Base-by-base conservation (phyloP, 1,140 invertebrate genomes). In the Cephus cinctus region DNA sequence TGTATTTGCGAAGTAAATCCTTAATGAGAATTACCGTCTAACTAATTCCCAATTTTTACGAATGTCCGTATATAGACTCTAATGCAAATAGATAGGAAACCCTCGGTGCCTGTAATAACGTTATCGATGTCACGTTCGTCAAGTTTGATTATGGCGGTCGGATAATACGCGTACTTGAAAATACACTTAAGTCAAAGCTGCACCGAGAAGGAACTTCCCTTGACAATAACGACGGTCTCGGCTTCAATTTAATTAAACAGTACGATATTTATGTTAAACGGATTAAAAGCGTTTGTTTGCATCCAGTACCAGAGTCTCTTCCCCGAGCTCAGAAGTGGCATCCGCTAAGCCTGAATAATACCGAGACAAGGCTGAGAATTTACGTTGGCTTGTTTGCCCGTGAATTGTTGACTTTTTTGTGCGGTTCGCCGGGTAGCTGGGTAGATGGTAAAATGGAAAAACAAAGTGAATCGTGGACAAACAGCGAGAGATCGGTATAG, bases 271-370 rank as follows among this genome's bases (percentile, higher is more conserved):
- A 61, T 60, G 59, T 56, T 65, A 62, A 63, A 65, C 54, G 61
- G 63, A 64, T 66, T 64, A 64, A 63, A 62, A 47, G 36, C 59
- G 52, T 57, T 64, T 67, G 61, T 62, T 65, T 61, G 55, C 43
- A 50, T 53, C 52, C 38, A 22, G 21, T 32, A 18, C 6, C 9
- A 16, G 18, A 4, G 8, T 14, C 11, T 25, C 21, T 11, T 18
- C 5, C 20, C 14, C 20, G 11, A 22, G 43, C 1, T 16, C 4
- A 11, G n/a, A 20, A 22, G 35, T 45, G 31, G 52, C 42, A 50
- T 54, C 51, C 47, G 47, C 56, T 65, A 60, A 65, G 63, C 54
- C 47, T 56, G 56, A 67, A 62, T 65, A 65, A 67, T 64, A 55
- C 54, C 39, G 34, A 46, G 51, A 60, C 47, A 57, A 54, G 49